Conservation (phyloP, 2,888 invertebrate species). For the Uropetala carovei region DNA sequence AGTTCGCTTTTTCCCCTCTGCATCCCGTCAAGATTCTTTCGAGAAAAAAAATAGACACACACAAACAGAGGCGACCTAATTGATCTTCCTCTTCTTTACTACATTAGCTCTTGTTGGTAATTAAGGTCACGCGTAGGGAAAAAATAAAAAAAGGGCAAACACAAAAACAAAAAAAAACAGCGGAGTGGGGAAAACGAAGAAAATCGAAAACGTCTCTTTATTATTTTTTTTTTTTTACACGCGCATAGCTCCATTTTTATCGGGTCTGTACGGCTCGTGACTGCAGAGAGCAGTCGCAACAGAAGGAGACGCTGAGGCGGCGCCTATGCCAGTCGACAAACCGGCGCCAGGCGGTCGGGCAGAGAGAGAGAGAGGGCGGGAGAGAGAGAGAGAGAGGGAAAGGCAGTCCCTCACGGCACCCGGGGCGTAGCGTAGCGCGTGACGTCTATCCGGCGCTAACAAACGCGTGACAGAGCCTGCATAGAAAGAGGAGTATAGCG, state of each 20-base stretch:
- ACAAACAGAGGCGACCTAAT: too few relatives aligned
- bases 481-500: not conserved
- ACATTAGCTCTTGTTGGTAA: not conserved
- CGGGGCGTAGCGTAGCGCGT: conserved; percentile 30
- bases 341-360: conserved; percentile 24
- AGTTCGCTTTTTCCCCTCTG: too few relatives aligned
- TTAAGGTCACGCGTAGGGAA: not conserved
- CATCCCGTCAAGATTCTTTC: too few relatives aligned
- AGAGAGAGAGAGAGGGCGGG: not conserved
- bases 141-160: conserved; percentile 29
- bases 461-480: not conserved
- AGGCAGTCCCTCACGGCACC: not conserved
- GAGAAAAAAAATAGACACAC: too few relatives aligned
- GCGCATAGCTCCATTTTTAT: conserved; percentile 51
- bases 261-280: not conserved
- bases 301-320: conserved; percentile 32
- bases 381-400: not conserved
- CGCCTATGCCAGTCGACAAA: conserved; percentile 32
- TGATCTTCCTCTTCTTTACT: too few relatives aligned
- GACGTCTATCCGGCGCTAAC: conserved; percentile 3
- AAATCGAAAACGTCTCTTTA: not conserved
- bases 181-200: not conserved
- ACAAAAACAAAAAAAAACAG: not conserved
- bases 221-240: not conserved
- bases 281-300: conserved; percentile 26